Evolutionary conservation across 2,888 invertebrate genomes (phyloP).

Genomic region (Netelia fuscicornis): DNA sequence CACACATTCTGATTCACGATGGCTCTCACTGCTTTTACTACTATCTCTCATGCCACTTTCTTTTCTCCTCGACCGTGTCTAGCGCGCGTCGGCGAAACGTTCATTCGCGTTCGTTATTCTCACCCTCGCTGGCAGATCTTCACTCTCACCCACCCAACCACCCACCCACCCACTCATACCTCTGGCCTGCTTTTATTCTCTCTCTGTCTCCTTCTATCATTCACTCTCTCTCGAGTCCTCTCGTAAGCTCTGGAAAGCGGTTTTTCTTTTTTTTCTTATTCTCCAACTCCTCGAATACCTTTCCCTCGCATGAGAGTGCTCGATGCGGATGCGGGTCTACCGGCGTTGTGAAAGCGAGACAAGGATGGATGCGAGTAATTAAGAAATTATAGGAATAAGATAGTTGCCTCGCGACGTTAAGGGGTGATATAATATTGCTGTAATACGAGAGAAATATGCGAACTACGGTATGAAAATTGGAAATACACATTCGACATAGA

Average conservation of each 20-base stretch:
- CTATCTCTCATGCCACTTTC: conserved; percentile 36
- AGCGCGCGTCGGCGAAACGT: conserved; percentile 10
- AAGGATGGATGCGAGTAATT: neutral
- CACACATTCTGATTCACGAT: conserved; percentile 18
- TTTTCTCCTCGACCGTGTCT: conserved; percentile 5
- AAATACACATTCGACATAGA: too few species aligned
- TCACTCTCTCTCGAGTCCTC: conserved; percentile 18
- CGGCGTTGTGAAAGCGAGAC: neutral
- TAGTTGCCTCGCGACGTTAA: neutral
- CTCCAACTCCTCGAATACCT: conserved; percentile 61
- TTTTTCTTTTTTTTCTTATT: conserved; percentile 26
- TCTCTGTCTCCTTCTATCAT: conserved; percentile 30
- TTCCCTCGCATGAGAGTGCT: conserved; percentile 60
- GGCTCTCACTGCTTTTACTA: conserved; percentile 2
- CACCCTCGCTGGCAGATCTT: conserved; percentile 29
- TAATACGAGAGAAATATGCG: neutral
- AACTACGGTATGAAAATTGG: neutral
- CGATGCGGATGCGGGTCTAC: neutral
- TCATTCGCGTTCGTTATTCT: conserved; percentile 50
- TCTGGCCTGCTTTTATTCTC: conserved; percentile 2
- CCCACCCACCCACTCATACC: neutral
- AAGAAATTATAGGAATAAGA: neutral
- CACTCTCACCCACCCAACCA: neutral
- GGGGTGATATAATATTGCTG: neutral
- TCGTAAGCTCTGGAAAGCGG: conserved; percentile 2